Conservation (phyloP, 2,797 vertebrate genomes). For the Coilia nasus region DNA sequence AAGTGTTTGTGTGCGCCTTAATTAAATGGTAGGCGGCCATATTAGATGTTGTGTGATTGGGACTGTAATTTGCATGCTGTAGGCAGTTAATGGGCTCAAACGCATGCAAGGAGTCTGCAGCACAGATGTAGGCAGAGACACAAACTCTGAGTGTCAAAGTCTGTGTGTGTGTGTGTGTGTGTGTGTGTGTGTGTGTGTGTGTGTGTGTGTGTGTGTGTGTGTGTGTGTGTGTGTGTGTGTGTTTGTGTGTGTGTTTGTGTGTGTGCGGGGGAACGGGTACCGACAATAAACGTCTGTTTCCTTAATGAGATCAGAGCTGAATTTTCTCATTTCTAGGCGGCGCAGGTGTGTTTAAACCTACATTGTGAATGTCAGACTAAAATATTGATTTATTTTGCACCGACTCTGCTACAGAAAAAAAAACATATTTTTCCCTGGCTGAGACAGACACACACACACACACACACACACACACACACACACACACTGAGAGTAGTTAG, state of each 20-base stretch:
- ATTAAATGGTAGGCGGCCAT: too few relatives aligned
- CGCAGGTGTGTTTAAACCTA: background rate
- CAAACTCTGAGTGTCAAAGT: too few relatives aligned
- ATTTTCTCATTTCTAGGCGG: background rate
- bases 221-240: background rate
- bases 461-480: too few relatives aligned
- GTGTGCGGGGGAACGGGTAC: background rate
- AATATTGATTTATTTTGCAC: slow-evolving; percentile 1
- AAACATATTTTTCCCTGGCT: background rate
- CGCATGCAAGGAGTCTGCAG: too few relatives aligned
- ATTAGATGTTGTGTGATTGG: too few relatives aligned
- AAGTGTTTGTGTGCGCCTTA: too few relatives aligned
- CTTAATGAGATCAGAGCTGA: background rate
- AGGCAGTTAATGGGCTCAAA: too few relatives aligned
- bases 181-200: background rate
- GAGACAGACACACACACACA: too few relatives aligned
- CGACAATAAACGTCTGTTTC: background rate
- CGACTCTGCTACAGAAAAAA: background rate
- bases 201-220: background rate
- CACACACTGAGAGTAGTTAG: background rate
- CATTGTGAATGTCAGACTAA: background rate
- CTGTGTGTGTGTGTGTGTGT: too few relatives aligned
- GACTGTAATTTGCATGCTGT: too few relatives aligned
- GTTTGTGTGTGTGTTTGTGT: background rate
- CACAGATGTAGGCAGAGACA: too few relatives aligned